These are phyloP conservation scores for Drosophila triauraria DNA, from an alignment of 1,140 invertebrate species.

Conservation along the genomic window DNA sequence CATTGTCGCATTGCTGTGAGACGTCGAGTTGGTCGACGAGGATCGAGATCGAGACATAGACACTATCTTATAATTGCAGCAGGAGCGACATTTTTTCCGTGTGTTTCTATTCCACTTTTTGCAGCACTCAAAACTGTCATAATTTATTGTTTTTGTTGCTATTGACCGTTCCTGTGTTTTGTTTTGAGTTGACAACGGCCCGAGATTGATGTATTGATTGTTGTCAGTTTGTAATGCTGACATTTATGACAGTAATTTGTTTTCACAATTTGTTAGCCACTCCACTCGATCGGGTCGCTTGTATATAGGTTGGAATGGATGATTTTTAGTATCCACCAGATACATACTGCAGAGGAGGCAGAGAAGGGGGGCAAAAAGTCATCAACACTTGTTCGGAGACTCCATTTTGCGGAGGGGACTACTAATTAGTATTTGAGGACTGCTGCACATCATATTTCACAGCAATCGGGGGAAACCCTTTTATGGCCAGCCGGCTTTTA, in stretches of 20 bases:
- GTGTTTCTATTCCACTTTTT: slow-evolving; percentile 35
- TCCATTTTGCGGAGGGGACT: slow-evolving; percentile 47
- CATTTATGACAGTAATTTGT: slow-evolving; percentile 83
- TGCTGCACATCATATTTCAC: slow-evolving; percentile 74
- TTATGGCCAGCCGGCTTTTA: slow-evolving; percentile 74
- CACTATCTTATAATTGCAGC: slow-evolving; percentile 50
- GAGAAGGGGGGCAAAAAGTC: not conserved
- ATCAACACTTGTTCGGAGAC: slow-evolving; percentile 29
- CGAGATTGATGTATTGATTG: slow-evolving; percentile 81
- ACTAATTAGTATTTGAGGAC: slow-evolving; percentile 70
- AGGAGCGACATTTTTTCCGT: slow-evolving; percentile 24
- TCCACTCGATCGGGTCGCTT: slow-evolving; percentile 2
- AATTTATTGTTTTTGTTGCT: slow-evolving; percentile 54
- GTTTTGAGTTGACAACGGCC: slow-evolving; percentile 60
- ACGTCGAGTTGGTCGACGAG: slow-evolving; percentile 46
- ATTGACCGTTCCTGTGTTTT: slow-evolving; percentile 35
- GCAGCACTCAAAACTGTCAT: slow-evolving; percentile 75
- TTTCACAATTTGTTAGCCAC: slow-evolving; percentile 76
- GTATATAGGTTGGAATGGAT: slow-evolving; percentile 30
- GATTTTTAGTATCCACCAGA: slow-evolving; percentile 7
- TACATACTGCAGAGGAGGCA: not conserved
- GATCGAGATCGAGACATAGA: slow-evolving; percentile 51
- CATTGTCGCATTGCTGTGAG: slow-evolving; percentile 64
- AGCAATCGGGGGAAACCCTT: slow-evolving; percentile 71
- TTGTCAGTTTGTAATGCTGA: slow-evolving; percentile 80